phyloP scores from a whole-genome alignment of 2,113 vertebrate genomes.

The Nothoprocta pentlandii region DNA sequence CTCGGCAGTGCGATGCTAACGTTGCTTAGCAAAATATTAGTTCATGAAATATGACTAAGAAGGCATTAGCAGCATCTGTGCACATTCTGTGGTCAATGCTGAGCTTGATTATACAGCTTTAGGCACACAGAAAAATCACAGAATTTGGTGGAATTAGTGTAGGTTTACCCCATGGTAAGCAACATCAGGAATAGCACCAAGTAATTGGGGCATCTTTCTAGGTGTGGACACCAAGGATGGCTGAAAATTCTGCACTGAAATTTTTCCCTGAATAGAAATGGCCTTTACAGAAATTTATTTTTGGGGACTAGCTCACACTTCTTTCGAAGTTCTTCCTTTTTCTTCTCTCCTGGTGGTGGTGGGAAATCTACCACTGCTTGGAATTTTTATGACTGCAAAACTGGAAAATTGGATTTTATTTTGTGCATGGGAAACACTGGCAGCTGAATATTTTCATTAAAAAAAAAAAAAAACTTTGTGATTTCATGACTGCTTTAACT shows the following conservation, averaged over 20 bases:
- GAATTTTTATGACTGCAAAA: slow-evolving; percentile 49
- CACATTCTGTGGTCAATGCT: neutral
- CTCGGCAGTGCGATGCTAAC: neutral
- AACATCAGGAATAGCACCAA: neutral
- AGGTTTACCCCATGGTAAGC: neutral
- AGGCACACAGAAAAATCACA: neutral
- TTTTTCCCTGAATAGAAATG: neutral
- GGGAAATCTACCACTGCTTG: slow-evolving; percentile 6
- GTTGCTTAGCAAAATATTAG: neutral
- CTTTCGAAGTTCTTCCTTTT: neutral
- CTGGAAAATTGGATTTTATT: slow-evolving; percentile 41
- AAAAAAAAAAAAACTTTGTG: neutral
- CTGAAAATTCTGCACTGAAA: neutral
- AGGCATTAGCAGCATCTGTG: neutral
- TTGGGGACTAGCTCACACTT: neutral
- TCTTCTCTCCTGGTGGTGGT: neutral
- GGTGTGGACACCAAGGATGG: fast-evolving
- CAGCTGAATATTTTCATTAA: neutral
- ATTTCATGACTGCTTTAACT: slow-evolving; percentile 29
- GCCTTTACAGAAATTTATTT: neutral
- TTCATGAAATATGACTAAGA: neutral
- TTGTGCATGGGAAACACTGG: slow-evolving; percentile 37
- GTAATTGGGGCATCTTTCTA: neutral
- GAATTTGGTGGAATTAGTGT: neutral
- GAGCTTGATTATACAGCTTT: fast-evolving